These are phyloP conservation scores for Aldrovandia affinis DNA, from an alignment of 2,797 vertebrate species.

Conservation along the genomic window DNA sequence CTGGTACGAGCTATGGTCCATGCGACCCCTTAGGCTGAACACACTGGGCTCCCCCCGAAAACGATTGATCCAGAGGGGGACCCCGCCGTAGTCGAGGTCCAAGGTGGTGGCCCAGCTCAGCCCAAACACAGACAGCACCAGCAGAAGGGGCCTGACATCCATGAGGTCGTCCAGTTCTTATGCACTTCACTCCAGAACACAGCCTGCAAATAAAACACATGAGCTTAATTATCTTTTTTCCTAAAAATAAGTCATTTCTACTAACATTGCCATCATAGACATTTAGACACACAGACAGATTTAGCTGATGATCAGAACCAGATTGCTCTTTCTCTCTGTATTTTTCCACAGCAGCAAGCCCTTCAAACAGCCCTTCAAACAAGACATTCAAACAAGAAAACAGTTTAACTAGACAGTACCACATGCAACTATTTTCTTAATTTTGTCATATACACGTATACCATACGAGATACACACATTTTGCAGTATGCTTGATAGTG, in stretches of 20 bases:
- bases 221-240: background rate
- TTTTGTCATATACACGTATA: background rate
- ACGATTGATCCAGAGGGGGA: constrained; percentile 74
- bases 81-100: constrained; percentile 70
- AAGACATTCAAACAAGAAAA: background rate
- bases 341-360: background rate
- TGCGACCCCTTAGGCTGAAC: constrained; percentile 68
- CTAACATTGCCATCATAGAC: background rate
- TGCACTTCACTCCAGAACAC: background rate
- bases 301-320: too few species aligned
- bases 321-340: background rate
- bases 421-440: background rate
- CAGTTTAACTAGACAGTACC: background rate
- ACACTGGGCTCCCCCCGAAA: constrained; percentile 74
- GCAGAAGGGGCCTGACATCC: constrained; percentile 42
- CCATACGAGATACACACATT: background rate
- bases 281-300: too few species aligned
- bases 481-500: background rate
- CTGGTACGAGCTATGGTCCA: constrained; percentile 64
- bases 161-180: constrained; percentile 23
- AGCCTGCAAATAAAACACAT: background rate
- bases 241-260: background rate
- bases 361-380: background rate
- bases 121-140: constrained; percentile 50
- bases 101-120: constrained; percentile 35